Conservation (phyloP, 2,888 invertebrate species). For the Acanthosepion esculentum region DNA sequence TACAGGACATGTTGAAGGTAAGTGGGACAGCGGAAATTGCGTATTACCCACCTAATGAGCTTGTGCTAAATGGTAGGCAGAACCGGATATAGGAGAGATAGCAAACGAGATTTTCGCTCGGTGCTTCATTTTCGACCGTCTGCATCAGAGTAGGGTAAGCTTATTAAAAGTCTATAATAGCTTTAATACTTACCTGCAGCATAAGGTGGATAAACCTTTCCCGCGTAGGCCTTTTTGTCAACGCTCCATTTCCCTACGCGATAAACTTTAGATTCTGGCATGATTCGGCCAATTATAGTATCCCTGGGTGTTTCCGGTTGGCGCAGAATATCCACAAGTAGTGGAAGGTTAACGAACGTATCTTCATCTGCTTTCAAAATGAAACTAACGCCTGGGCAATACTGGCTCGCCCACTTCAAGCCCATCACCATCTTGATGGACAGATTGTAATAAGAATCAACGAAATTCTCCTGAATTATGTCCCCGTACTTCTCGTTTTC, state of each 20-base stretch:
- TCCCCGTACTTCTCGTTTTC: conserved; percentile 52
- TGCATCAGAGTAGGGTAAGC: too few species aligned
- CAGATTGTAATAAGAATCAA: conserved; percentile 48
- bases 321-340: conserved; percentile 46
- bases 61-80: too few species aligned
- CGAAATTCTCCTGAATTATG: conserved; percentile 49
- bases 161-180: too few species aligned
- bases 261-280: conserved; percentile 52
- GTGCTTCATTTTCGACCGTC: too few species aligned
- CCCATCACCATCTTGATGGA: conserved; percentile 49
- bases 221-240: conserved; percentile 53
- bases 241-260: conserved; percentile 62
- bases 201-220: conserved; percentile 59
- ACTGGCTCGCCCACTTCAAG: conserved; percentile 41
- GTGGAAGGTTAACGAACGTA: conserved; percentile 49
- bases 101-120: too few species aligned
- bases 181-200: conserved; percentile 46
- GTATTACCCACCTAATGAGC: too few species aligned
- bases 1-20: too few species aligned
- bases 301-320: conserved; percentile 36
- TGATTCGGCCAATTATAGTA: conserved; percentile 55
- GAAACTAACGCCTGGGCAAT: conserved; percentile 43
- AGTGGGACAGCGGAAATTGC: too few species aligned
- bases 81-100: too few species aligned
- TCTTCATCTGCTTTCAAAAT: conserved; percentile 51